These are phyloP conservation scores for Melinaea menophilus DNA, from an alignment of 2,888 invertebrate species.

Conservation along the genomic window DNA sequence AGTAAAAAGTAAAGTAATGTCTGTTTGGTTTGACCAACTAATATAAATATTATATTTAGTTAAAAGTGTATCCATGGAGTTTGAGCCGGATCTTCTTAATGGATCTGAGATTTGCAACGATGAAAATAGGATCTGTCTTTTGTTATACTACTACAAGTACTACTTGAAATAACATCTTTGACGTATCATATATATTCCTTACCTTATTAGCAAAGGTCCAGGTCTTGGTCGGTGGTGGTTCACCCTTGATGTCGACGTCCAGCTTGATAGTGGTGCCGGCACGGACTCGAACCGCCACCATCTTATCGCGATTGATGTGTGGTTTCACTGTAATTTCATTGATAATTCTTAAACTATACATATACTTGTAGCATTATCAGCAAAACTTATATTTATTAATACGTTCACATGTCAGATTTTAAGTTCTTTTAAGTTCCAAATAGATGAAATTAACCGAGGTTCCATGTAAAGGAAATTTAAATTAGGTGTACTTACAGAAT, in stretches of 20 bases:
- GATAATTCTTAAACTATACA: too few species aligned
- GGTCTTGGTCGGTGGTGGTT: slow-evolving; percentile 94
- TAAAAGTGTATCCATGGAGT: too few species aligned
- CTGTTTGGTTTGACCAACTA: too few species aligned
- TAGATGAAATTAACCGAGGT: not conserved
- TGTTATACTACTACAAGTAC: too few species aligned
- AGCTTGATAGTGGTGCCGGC: slow-evolving; percentile 94
- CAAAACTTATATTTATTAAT: not conserved
- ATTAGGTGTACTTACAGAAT: slow-evolving; percentile 81
- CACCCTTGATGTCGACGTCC: slow-evolving; percentile 96
- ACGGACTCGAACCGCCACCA: slow-evolving; percentile 91
- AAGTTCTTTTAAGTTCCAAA: not conserved
- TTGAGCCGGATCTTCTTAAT: too few species aligned
- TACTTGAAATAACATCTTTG: too few species aligned
- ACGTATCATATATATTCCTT: slow-evolving; percentile 3
- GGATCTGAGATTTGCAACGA: too few species aligned
- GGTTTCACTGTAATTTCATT: slow-evolving; percentile 86
- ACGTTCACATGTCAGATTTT: not conserved
- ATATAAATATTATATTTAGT: too few species aligned
- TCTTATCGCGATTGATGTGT: slow-evolving; percentile 94
- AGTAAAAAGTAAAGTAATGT: too few species aligned
- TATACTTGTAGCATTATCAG: too few species aligned
- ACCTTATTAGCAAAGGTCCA: slow-evolving; percentile 86
- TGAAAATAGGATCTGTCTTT: too few species aligned
- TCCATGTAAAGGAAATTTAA: not conserved